Evolutionary conservation across 2,113 vertebrate species (phyloP).

Genomic region (Saimiri boliviensis): DNA sequence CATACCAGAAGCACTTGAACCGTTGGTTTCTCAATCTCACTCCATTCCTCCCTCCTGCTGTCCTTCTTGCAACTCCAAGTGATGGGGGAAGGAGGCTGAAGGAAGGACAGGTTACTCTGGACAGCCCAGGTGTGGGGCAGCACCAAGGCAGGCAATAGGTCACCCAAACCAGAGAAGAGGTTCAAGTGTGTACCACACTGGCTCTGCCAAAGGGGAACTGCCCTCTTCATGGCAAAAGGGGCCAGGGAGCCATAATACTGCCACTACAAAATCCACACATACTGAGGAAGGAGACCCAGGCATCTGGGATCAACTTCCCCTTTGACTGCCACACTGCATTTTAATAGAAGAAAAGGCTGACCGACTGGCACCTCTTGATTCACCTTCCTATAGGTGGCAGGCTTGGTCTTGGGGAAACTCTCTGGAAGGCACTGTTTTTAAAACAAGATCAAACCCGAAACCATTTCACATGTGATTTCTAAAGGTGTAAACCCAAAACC

Average conservation of each 20-base stretch:
- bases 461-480: too few relatives aligned
- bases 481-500: too few relatives aligned
- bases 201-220: not conserved
- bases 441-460: too few relatives aligned
- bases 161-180: not conserved
- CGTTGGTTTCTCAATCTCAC: constrained; percentile 14
- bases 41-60: not conserved
- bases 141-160: not conserved
- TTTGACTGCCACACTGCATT: too few relatives aligned
- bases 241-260: not conserved
- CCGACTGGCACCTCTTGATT: too few relatives aligned
- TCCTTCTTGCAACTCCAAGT: not conserved
- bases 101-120: not conserved
- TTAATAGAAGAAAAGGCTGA: too few relatives aligned
- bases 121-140: not conserved
- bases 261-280: not conserved
- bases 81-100: not conserved
- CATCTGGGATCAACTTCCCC: too few relatives aligned
- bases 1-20: not conserved
- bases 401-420: too few relatives aligned
- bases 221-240: not conserved
- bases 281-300: too few relatives aligned
- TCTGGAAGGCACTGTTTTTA: too few relatives aligned
- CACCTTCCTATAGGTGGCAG: too few relatives aligned
- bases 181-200: not conserved